Base-by-base conservation (phyloP, 2,888 invertebrate genomes). In the Aporophyla lueneburgensis region DNA sequence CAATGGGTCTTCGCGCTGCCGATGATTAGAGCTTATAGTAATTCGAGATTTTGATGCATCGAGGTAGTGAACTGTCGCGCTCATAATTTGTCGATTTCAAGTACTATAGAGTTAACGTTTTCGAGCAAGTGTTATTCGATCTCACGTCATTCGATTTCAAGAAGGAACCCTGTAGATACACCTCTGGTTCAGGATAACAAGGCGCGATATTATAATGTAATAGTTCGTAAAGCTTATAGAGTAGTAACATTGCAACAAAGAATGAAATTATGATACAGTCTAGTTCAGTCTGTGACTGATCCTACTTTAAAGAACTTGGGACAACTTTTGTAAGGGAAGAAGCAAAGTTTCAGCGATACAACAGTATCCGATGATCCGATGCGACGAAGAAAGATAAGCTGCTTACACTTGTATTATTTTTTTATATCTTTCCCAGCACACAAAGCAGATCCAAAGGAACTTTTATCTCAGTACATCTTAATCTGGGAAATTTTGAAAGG, bases 361-460 rank as follows among this genome's bases (percentile, higher is more conserved):
- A 58, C 24, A 65, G 63, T 56, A 61, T 72, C 21, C 54, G 56
- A 56, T 24, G 21, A 66, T 72, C 51, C 27, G 56, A 62, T 67
- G 80, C 73, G 61, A 49, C 43, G 51, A 56, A 53, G 61, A 51
- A 43, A 67, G 10, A 56, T 62, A 79, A 79, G 73, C 73, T 33
- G 14, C 73, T 78, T 56, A 73, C 7, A 33, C 24, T 79, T 78
- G 51, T 73, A 62, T 72, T 56, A 71, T 21, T 19, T 77, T 71
- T 61, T 67, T 74, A 56, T 65, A 16, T 54, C n/a, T 61, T 65
- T 33, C 14, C 21, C 43, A 4, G 53, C 19, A 19, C 6, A 21
- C 3, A 33, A 56, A 46, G 27, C 9, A 16, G 53, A 56, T 43
- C 12, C 10, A 58, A 51, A 46, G 5, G 12, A 46, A 46, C 33